phyloP scores from a whole-genome alignment of 2,113 vertebrate genomes.

The Osmerus mordax region DNA sequence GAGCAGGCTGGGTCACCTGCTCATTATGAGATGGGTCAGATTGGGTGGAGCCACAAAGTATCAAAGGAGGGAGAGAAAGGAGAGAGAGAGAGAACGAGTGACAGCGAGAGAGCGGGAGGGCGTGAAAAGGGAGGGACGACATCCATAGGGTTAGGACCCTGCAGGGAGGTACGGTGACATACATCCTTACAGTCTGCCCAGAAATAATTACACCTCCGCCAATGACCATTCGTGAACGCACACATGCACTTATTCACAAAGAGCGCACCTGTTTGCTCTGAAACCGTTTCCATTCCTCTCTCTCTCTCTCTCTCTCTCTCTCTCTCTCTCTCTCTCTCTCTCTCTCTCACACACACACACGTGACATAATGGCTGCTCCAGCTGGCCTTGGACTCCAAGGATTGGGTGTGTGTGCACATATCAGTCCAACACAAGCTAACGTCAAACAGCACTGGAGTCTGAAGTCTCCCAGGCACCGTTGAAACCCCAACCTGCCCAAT shows the following conservation, averaged over 20 bases:
- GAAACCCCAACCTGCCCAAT: background rate
- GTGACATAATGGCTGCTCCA: background rate
- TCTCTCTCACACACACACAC: too few relatives aligned
- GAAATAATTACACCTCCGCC: too few relatives aligned
- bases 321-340: too few relatives aligned
- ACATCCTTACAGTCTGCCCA: too few relatives aligned
- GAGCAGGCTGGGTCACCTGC: constrained; percentile 8
- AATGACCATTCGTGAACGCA: too few relatives aligned
- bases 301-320: too few relatives aligned
- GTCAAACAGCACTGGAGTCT: background rate
- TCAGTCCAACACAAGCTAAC: background rate
- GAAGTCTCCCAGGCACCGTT: background rate
- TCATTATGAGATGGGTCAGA: constrained; percentile 20
- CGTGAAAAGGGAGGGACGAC: background rate
- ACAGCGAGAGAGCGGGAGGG: background rate
- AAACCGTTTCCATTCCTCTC: too few relatives aligned
- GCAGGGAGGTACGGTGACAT: too few relatives aligned
- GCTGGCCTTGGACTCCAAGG: background rate
- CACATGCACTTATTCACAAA: background rate
- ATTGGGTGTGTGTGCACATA: background rate
- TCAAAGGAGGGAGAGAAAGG: background rate
- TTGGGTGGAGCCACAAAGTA: too few relatives aligned
- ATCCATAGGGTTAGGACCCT: too few relatives aligned
- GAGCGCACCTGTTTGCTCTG: too few relatives aligned
- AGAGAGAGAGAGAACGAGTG: background rate